Evolutionary conservation across 1,140 invertebrate genomes (phyloP), one percentile per base, ranked within the genome.

Genomic region (Proctacanthus coquilletti): DNA sequence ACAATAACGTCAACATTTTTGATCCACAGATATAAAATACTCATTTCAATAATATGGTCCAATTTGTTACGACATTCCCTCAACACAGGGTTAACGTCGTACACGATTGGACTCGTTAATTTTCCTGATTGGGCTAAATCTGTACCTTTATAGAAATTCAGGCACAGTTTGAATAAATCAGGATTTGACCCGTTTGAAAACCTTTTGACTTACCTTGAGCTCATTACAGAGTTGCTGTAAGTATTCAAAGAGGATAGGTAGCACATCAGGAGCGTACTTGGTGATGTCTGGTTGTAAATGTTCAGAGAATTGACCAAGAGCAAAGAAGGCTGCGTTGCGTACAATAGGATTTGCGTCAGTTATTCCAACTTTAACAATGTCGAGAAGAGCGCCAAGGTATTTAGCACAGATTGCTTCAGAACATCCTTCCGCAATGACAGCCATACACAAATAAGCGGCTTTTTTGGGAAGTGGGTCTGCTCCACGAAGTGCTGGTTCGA

Each of bases 241-340:
- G 45, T 75, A 80, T 34, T 79, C 68, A 47, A 84, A 79, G 0
- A 86, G 56, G 18, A 85, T 65, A 2, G 84, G 84, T 21, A 88
- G 50, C 13, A 87, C 51, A 42, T 84, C 69, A 2, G 69, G 57
- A 0, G 80, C 71, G 53, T 71, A 84, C 35, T 75, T 69, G 36
- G 74, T 80, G 18, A 87, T 82, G 11, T 73, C 69, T 1, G 73
- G 72, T 57, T 86, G 83, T 15, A 88, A 57, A 65, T 78, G 71
- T 57, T 87, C 82, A 0, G 82, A 75, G 55, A 85, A 86, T 53
- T 86, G 82, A 0, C 82, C 84, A 1, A 87, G 60, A 1, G 82
- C 77, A 62, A 82, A 87, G 9, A 88, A 67, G 0, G 82, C 81
- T 5, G 79, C 72, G 60, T 80, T 80, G 21, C 77, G 64, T 19